These are phyloP conservation scores for Eupristina koningsbergeri DNA, from an alignment of 1,140 invertebrate species.

Conservation along the genomic window DNA sequence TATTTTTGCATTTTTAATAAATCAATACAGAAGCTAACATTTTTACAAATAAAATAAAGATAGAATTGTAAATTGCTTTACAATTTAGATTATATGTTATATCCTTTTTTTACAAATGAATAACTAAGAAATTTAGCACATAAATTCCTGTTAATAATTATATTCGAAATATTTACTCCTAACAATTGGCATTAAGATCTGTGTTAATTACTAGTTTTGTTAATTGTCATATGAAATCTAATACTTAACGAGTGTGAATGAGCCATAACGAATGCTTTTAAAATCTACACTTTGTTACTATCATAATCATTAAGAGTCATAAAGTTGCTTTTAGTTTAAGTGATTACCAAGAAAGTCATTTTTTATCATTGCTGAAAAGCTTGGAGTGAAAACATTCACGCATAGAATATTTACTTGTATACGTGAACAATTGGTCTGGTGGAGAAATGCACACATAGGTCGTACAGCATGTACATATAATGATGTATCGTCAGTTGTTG, in stretches of 20 bases:
- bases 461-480: too few relatives aligned
- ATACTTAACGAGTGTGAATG: slow-evolving; percentile 35
- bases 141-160: slow-evolving; percentile 31
- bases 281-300: slow-evolving; percentile 14
- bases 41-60: slow-evolving; percentile 10
- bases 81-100: slow-evolving; percentile 39
- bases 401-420: too few relatives aligned
- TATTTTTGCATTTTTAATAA: slow-evolving; percentile 42
- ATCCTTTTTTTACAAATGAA: slow-evolving; percentile 45
- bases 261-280: slow-evolving; percentile 38
- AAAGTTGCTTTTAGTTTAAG: slow-evolving; percentile 22
- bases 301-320: slow-evolving; percentile 38
- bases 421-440: too few relatives aligned
- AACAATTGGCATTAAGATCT: slow-evolving; percentile 39
- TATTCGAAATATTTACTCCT: slow-evolving; percentile 13
- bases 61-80: slow-evolving; percentile 18
- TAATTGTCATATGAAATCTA: slow-evolving; percentile 43
- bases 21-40: not conserved
- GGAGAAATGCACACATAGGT: too few relatives aligned
- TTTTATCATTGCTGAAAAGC: slow-evolving; percentile 42
- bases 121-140: slow-evolving; percentile 27
- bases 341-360: slow-evolving; percentile 45
- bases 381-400: too few relatives aligned
- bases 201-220: slow-evolving; percentile 42
- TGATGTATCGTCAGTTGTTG: too few relatives aligned